phyloP scores from a whole-genome alignment of 1,140 invertebrate genomes.

The Laupala kohalensis region DNA sequence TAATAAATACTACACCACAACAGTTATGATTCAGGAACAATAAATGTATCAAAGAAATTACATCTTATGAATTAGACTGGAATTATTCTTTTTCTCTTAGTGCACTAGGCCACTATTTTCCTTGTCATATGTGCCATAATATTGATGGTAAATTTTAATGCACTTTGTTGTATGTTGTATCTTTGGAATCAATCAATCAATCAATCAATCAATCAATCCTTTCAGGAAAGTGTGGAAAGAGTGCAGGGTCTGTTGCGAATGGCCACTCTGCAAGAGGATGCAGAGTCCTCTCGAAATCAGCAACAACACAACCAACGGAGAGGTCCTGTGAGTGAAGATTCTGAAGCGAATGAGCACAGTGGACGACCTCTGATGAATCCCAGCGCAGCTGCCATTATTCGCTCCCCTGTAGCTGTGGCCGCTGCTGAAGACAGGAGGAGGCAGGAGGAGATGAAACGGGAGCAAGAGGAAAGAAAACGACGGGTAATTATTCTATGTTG shows the following conservation, averaged over 20 bases:
- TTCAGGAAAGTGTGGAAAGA: slow-evolving; percentile 31
- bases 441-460: slow-evolving; percentile 38
- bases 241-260: slow-evolving; percentile 32
- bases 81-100: too few species aligned
- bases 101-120: too few species aligned
- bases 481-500: slow-evolving; percentile 18
- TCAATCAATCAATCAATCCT: not conserved
- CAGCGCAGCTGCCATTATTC: not conserved
- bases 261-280: slow-evolving; percentile 23
- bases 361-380: not conserved
- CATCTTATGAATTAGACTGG: too few species aligned
- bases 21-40: too few species aligned
- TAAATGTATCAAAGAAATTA: too few species aligned
- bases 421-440: slow-evolving; percentile 35
- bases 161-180: too few species aligned
- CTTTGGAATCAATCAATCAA: too few species aligned
- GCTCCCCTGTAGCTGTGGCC: not conserved
- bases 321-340: slow-evolving; percentile 9
- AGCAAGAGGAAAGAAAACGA: slow-evolving; percentile 32
- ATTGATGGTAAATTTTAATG: too few species aligned
- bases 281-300: slow-evolving; percentile 19
- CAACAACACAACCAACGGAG: slow-evolving; percentile 26
- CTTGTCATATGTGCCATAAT: too few species aligned
- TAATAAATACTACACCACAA: too few species aligned
- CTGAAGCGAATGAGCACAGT: not conserved